A percentile compares a stretch with the other conserved stretches of the same genome.
Conservation (phyloP, 2,113 vertebrate species). For the Anolis sagrei region DNA sequence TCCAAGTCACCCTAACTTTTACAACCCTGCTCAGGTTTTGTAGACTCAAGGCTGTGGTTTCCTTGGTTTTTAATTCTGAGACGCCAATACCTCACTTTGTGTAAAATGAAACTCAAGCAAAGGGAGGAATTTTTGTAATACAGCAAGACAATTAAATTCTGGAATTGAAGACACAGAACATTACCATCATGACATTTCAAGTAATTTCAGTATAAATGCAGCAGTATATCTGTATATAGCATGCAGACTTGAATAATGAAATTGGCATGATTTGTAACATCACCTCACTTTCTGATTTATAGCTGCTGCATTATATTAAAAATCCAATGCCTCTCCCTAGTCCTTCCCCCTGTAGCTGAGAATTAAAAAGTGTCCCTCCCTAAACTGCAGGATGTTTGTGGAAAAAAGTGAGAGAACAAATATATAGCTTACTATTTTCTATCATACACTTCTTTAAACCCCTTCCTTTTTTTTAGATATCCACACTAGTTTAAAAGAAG, state of each 20-base stretch:
- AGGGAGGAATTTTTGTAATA: neutral
- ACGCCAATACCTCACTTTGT: neutral
- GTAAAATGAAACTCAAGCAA: neutral
- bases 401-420: neutral
- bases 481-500: neutral
- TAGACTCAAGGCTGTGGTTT: neutral
- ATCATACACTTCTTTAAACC: neutral
- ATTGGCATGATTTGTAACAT: neutral
- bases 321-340: neutral
- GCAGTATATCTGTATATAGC: neutral
- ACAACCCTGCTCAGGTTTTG: no score
- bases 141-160: neutral
- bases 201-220: neutral
- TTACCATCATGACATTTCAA: neutral
- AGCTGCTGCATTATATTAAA: neutral
- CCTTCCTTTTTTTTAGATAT: conserved; percentile 25
- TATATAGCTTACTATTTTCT: neutral
- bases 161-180: neutral
- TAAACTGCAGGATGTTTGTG: conserved; percentile 5
- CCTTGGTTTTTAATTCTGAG: neutral
- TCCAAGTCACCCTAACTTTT: no score
- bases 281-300: neutral
- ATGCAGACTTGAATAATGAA: neutral
- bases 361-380: no score
- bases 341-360: neutral